Evolutionary conservation across 2,888 invertebrate species (phyloP).

Genomic region (Caprella mutica): DNA sequence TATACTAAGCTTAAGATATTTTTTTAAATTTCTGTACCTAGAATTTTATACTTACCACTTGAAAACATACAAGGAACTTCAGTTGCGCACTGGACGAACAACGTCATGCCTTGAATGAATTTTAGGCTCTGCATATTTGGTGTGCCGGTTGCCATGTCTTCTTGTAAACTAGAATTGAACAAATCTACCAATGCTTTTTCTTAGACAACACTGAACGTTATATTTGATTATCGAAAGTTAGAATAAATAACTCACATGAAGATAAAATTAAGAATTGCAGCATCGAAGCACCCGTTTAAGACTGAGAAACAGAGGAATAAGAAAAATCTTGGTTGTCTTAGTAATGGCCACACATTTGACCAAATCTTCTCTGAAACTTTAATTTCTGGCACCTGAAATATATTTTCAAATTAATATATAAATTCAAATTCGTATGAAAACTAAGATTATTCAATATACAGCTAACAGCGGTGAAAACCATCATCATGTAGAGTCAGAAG

Average conservation of each 20-base stretch:
- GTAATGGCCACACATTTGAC: slow-evolving; percentile 7
- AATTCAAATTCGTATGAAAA: no score
- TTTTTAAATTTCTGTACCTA: no score
- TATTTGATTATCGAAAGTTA: neutral
- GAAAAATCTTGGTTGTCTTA: slow-evolving; percentile 7
- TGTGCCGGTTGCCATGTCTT: slow-evolving; percentile 12
- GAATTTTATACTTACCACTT: slow-evolving; percentile 17
- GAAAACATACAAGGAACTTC: slow-evolving; percentile 19
- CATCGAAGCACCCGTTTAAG: slow-evolving; percentile 20
- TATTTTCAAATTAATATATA: no score
- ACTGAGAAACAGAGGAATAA: slow-evolving; percentile 17
- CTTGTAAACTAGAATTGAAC: slow-evolving; percentile 12
- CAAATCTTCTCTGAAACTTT: neutral
- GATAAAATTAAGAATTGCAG: slow-evolving; percentile 16
- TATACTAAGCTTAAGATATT: no score
- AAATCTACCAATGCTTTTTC: neutral
- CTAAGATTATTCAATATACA: no score
- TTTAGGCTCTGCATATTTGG: slow-evolving; percentile 12
- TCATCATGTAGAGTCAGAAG: no score
- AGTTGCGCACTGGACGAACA: slow-evolving; percentile 17
- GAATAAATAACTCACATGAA: slow-evolving; percentile 16
- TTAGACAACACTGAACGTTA: neutral
- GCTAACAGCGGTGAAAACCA: no score
- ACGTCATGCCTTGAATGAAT: slow-evolving; percentile 15
- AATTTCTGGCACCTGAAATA: slow-evolving; percentile 12